Conservation (phyloP, 2,888 invertebrate genomes). For the Apomyelois bistriatella region DNA sequence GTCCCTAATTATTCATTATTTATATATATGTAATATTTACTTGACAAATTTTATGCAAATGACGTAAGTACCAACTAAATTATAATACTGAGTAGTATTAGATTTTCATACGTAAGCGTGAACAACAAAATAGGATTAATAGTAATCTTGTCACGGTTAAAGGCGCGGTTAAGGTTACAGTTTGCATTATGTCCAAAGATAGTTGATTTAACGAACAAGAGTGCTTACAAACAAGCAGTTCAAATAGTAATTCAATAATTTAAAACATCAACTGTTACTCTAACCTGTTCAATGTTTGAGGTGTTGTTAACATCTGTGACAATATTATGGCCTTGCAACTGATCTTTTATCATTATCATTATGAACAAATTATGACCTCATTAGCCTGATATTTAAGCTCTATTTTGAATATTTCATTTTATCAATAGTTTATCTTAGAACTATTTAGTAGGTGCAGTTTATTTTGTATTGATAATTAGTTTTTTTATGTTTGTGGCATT, state of each 20-base stretch:
- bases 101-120: conserved; percentile 19
- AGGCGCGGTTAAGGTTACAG: conserved; percentile 35
- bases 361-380: conserved; percentile 36
- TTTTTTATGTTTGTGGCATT: too few species aligned
- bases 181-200: conserved; percentile 31
- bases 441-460: not conserved
- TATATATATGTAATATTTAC: too few species aligned
- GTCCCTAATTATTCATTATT: too few species aligned
- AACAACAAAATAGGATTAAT: conserved; percentile 33
- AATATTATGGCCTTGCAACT: conserved; percentile 44
- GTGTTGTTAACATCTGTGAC: conserved; percentile 39
- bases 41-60: not conserved
- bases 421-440: not conserved
- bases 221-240: conserved; percentile 33
- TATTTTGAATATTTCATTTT: conserved; percentile 14
- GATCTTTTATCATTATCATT: conserved; percentile 46
- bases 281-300: conserved; percentile 27
- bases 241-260: conserved; percentile 37
- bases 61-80: not conserved
- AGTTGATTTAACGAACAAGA: conserved; percentile 32
- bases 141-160: conserved; percentile 40
- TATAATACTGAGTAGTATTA: not conserved
- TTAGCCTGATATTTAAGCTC: conserved; percentile 38
- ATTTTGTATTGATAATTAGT: not conserved
- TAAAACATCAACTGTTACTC: conserved; percentile 32